Conservation (phyloP, 2,113 vertebrate genomes). For the Spermophilus dauricus region DNA sequence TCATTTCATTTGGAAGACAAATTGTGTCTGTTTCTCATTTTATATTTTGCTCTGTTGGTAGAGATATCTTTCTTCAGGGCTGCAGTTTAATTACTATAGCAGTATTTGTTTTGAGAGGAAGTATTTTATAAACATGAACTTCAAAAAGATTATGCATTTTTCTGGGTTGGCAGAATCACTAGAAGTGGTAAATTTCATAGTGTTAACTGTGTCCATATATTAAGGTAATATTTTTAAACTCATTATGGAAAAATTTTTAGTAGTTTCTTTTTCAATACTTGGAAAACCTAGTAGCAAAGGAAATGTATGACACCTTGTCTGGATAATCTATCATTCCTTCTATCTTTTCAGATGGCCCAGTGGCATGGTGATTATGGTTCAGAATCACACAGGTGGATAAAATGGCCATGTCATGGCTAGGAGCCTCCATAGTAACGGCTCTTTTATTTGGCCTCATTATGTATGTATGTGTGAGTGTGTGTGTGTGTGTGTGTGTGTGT, state of each 20-base stretch:
- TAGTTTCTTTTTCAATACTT: constrained; percentile 3
- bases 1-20: constrained; percentile 48
- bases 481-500: background rate
- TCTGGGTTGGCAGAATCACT: constrained; percentile 17
- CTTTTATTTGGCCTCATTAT: background rate
- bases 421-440: background rate
- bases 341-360: background rate
- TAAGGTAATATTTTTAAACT: constrained; percentile 38
- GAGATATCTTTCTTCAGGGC: constrained; percentile 24
- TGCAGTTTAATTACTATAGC: constrained; percentile 41
- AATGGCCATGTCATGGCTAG: background rate
- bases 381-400: background rate
- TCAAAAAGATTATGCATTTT: constrained; percentile 52
- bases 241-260: background rate
- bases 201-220: background rate
- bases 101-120: constrained; percentile 64
- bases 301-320: background rate
- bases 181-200: constrained; percentile 14
- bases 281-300: background rate
- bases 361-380: background rate
- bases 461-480: no score
- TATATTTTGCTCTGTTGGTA: background rate
- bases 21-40: background rate
- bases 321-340: background rate
- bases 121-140: constrained; percentile 56